Base-by-base conservation (phyloP, 2,113 vertebrate species). In the Oreochromis spilurus region DNA sequence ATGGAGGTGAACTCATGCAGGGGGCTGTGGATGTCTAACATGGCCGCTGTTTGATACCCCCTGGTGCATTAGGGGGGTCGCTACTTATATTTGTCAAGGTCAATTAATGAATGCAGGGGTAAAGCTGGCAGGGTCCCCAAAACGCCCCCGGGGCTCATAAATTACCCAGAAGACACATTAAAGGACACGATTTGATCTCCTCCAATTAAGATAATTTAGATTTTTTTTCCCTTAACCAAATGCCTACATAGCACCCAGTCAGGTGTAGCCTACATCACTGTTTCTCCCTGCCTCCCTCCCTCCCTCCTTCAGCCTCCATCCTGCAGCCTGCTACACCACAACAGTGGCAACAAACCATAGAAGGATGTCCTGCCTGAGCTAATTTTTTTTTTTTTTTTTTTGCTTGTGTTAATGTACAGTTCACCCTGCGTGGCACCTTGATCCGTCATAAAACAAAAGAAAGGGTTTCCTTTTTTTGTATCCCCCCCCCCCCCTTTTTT, bases 21-120 rank as follows among this genome's bases (percentile, higher is more conserved):
- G 62, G 82, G 81, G 90, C 82, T 87, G 91, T 87, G 79, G 87
- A 91, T 91, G 85, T 89, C 85, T 92, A 92, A 95, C 93, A 93
- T 93, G 93, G 90, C 89, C 36, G 87, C 87, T 65, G 86, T 94
- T 92, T 93, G 92, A 94, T 92, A 90, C 91, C 94, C 91, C 88
- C 88, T 92, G 91, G 91, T 94, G 90, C 90, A 90, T 78, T 84
- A 62, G 81, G 92, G 84, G 87, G 83, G 92, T 91, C 80, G 84
- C 92, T 90, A 93, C 95, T 94, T 94, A 93, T 94, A 95, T 96
- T 95, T 96, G 95, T 96, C 96, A 96, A 96, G 95, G 96, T 96
- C 95, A 96, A 95, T 96, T 96, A 94, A 95, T 95, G 93, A 93
- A 95, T 85, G 87, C 85, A 75, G 88, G 89, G 84, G 83, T 90